These are phyloP conservation scores for Cheumatopsyche charites DNA, from an alignment of 1,140 invertebrate species.

Conservation along the genomic window DNA sequence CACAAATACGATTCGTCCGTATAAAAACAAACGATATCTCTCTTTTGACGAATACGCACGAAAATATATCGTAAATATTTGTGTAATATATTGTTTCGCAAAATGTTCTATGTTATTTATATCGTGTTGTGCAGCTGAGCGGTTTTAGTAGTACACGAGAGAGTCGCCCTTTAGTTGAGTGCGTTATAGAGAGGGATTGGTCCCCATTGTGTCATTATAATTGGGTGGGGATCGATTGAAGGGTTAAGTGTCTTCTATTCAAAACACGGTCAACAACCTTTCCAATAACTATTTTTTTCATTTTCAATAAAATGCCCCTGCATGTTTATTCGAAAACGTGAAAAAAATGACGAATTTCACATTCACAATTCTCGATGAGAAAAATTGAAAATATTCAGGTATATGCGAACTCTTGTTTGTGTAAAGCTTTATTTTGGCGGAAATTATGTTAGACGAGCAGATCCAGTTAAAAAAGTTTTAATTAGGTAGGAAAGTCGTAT, in stretches of 20 bases:
- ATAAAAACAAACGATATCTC: too few species aligned
- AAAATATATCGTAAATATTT: too few species aligned
- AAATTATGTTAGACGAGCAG: slow-evolving; percentile 32
- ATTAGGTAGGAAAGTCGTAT: slow-evolving; percentile 46
- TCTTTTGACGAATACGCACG: too few species aligned
- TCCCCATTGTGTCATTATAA: slow-evolving; percentile 47
- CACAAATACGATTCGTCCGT: background rate
- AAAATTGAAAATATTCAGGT: too few species aligned
- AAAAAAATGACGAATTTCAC: too few species aligned
- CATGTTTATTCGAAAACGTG: too few species aligned
- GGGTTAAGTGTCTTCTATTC: slow-evolving; percentile 37
- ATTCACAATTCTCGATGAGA: too few species aligned
- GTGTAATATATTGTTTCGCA: too few species aligned
- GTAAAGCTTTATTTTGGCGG: slow-evolving; percentile 1
- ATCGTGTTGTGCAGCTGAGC: background rate
- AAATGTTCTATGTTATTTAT: too few species aligned
- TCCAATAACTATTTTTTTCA: background rate
- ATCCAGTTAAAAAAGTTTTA: slow-evolving; percentile 45
- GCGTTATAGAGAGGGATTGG: slow-evolving; percentile 39
- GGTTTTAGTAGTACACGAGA: slow-evolving; percentile 9
- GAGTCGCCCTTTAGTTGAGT: slow-evolving; percentile 12
- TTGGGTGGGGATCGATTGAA: slow-evolving; percentile 43
- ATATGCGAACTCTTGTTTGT: background rate
- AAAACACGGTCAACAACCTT: slow-evolving; percentile 25
- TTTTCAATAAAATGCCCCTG: too few species aligned